phyloP scores from a whole-genome alignment of 2,797 vertebrate genomes.

The Anabas testudineus region DNA sequence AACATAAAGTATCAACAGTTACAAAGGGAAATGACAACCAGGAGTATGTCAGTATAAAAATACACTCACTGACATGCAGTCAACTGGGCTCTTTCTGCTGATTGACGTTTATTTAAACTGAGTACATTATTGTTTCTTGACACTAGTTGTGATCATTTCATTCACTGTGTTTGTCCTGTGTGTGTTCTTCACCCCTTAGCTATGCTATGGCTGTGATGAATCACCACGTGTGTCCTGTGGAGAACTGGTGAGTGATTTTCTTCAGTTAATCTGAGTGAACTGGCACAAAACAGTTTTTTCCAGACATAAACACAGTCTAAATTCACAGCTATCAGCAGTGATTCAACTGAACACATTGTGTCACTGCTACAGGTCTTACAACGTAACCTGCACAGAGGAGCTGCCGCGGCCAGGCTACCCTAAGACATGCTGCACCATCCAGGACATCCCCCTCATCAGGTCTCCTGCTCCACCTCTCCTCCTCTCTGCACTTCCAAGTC shows the following conservation, averaged over 20 bases:
- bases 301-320: not conserved
- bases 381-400: constrained; percentile 90
- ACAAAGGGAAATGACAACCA: not conserved
- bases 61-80: too few relatives aligned
- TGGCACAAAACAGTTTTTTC: not conserved
- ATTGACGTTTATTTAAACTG: not conserved
- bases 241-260: constrained; percentile 89
- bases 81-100: too few relatives aligned
- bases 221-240: constrained; percentile 95
- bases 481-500: constrained; percentile 7
- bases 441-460: constrained; percentile 95
- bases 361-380: constrained; percentile 87
- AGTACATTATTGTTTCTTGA: not conserved
- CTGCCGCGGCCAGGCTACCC: constrained; percentile 88
- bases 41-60: too few relatives aligned
- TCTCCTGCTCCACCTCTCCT: constrained; percentile 51
- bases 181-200: constrained; percentile 71
- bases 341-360: constrained; percentile 19
- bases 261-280: constrained; percentile 12
- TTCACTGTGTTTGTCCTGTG: not conserved
- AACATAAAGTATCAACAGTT: not conserved
- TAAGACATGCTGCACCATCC: constrained; percentile 93
- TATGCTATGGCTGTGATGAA: constrained; percentile 98
- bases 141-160: constrained; percentile 1
- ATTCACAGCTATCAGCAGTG: not conserved